These are phyloP conservation scores for Phoeniculus purpureus DNA, from an alignment of 2,797 vertebrate genomes.

Conservation along the genomic window DNA sequence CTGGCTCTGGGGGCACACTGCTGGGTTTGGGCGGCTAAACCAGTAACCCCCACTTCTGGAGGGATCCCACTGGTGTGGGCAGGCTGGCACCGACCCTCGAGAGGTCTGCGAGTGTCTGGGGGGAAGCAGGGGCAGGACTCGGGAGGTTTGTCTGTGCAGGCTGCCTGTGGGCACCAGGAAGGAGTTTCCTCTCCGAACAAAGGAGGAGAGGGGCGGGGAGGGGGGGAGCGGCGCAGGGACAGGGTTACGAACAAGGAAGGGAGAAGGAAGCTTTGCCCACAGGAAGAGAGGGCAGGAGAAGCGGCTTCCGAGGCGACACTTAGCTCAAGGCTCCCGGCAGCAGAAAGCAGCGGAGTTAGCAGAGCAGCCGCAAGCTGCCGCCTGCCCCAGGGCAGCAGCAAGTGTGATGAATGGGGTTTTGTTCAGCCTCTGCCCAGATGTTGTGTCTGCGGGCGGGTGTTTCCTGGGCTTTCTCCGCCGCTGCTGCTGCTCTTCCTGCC, in stretches of 20 bases:
- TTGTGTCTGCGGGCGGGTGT: slow-evolving; percentile 93
- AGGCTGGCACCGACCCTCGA: background rate
- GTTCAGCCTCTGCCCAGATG: slow-evolving; percentile 98
- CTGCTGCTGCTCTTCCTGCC: slow-evolving; percentile 81
- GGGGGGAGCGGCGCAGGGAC: background rate
- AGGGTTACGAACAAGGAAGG: background rate
- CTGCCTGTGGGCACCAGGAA: background rate
- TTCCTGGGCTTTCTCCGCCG: slow-evolving; percentile 81
- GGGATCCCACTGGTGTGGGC: background rate
- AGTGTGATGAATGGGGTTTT: slow-evolving; percentile 99
- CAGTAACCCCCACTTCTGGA: fast-evolving
- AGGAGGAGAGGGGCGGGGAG: background rate
- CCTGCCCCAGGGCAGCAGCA: slow-evolving; percentile 91
- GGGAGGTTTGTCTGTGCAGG: background rate
- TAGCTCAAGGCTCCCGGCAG: slow-evolving; percentile 78
- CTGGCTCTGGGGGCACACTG: background rate
- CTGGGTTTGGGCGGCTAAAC: background rate
- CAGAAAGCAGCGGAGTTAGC: slow-evolving; percentile 87
- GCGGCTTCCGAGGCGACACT: slow-evolving; percentile 65
- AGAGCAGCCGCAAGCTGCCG: slow-evolving; percentile 92
- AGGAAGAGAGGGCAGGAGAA: slow-evolving; percentile 36
- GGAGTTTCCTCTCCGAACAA: no score
- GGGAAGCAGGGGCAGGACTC: background rate
- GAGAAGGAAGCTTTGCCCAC: background rate
- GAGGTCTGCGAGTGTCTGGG: background rate